A percentile compares a stretch with the other conserved stretches of the same genome.
Conservation (phyloP, 2,113 vertebrate genomes). For the Bubalus kerabau region DNA sequence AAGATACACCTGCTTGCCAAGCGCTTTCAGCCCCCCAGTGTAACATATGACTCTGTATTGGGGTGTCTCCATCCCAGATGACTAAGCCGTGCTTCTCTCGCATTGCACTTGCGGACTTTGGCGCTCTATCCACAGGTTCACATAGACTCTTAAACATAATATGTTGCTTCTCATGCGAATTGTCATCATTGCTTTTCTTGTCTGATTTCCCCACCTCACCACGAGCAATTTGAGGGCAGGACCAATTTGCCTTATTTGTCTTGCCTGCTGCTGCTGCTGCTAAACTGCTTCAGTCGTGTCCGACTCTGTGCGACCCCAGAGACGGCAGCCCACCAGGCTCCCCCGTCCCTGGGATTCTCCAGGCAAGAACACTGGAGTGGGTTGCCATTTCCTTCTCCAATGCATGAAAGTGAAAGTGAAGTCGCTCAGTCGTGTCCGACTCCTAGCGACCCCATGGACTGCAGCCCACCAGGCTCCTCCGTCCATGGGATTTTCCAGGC, state of each 20-base stretch:
- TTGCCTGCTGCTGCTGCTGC: no score
- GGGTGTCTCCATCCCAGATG: neutral
- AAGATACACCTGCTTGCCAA: neutral
- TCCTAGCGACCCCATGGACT: no score
- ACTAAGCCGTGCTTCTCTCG: neutral
- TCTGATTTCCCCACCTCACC: neutral
- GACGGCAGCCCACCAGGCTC: no score
- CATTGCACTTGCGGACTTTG: fast-evolving
- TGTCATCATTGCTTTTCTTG: neutral
- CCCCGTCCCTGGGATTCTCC: no score
- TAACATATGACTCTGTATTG: neutral
- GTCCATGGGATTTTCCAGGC: no score
- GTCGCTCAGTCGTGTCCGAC: no score
- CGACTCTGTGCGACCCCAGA: no score
- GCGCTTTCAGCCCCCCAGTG: neutral
- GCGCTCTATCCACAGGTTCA: neutral
- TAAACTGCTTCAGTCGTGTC: no score
- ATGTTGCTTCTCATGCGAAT: fast-evolving
- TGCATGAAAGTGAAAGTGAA: no score
- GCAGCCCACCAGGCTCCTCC: no score
- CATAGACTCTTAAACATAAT: neutral
- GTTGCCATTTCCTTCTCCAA: no score
- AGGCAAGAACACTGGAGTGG: no score
- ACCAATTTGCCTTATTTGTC: neutral
- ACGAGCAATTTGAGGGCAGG: neutral